Evolutionary conservation across 2,888 invertebrate species (phyloP), one percentile per base, ranked within the genome.

Genomic region (Exephanes ischioxanthus): DNA sequence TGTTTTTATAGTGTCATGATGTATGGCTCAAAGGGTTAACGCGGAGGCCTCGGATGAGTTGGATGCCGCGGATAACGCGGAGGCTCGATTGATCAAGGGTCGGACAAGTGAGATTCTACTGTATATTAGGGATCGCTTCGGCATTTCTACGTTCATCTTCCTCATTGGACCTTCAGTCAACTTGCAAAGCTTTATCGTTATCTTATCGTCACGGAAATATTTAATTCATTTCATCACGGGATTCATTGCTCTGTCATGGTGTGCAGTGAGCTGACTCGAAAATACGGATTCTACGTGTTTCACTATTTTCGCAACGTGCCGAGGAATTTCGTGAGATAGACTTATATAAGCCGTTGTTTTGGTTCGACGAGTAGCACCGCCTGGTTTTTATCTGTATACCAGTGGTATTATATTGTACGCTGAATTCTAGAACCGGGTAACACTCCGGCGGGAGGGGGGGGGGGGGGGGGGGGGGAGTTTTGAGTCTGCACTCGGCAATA

Each of bases 341-440:
- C 30, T 63, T 63, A 33, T 58, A 11, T 16, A n/a, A 48, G 53
- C 22, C 76, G 63, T n/a, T 67, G 37, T 77, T 80, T 77, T 80
- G 80, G 66, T 68, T 73, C 76, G 80, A 51, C 41, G 76, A 77
- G 55, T 80, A 71, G 51, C 67, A 77, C 77, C 72, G 71, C 30
- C 76, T 58, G 61, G 58, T 58, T 53, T 77, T 80, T 55, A 63
- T 63, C 63, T 45, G 9, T 22, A 58, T 58, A 14, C 70, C 37
- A 3, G 33, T 30, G 26, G 73, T 63, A 63, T 75, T 75, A 63
- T 63, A 48, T 48, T 26, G 33, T n/a, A n/a, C 26, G 75, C 63
- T 75, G 75, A 16, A 75, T 63, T 63, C 75, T 48, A 63, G 63
- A 61, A 63, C 33, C 63, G 63, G 63, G 63, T 48, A 63, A 48